These are phyloP conservation scores for Egretta garzetta DNA, from an alignment of 2,113 vertebrate species.

Conservation along the genomic window DNA sequence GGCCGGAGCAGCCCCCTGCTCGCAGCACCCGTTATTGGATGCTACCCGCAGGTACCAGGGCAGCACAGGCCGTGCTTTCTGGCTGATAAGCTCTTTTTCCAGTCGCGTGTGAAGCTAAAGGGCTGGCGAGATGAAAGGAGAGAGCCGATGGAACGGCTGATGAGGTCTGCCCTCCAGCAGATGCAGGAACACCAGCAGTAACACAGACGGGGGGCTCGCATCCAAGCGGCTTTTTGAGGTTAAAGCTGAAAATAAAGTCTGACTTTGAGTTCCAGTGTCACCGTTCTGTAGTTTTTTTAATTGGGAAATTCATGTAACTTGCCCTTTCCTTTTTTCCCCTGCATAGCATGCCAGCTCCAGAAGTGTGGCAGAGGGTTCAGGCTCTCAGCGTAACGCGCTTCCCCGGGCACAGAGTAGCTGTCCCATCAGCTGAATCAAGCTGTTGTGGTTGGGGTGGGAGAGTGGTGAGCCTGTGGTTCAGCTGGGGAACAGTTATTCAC, in stretches of 20 bases:
- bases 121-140: neutral
- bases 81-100: neutral
- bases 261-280: neutral
- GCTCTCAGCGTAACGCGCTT: neutral
- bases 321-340: neutral
- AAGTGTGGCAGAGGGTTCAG: neutral
- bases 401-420: neutral
- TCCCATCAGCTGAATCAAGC: neutral
- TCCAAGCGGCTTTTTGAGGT: neutral
- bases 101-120: neutral
- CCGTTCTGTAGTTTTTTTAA: neutral
- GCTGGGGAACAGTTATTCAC: neutral
- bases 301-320: neutral
- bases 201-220: neutral
- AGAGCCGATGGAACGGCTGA: fast-evolving
- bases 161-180: neutral
- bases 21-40: constrained; percentile 21
- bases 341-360: neutral
- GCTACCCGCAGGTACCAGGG: constrained; percentile 46
- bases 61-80: neutral
- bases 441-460: fast-evolving
- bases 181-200: neutral
- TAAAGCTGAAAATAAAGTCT: neutral
- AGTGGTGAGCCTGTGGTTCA: neutral
- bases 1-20: neutral